Evolutionary conservation across 2,113 vertebrate genomes (phyloP).

Genomic region (Xiphophorus couchianus): DNA sequence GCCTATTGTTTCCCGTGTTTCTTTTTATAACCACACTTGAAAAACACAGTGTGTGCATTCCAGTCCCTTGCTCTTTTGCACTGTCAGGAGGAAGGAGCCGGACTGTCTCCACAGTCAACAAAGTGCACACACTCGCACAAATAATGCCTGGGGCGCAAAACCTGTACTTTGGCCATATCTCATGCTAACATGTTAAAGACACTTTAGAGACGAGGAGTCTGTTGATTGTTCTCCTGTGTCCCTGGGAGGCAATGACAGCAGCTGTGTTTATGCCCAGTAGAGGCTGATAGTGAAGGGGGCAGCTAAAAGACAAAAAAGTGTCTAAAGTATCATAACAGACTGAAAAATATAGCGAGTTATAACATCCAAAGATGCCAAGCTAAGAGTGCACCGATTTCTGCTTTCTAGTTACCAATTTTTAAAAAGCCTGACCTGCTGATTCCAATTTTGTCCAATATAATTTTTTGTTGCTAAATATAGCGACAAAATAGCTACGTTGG

Average conservation of each 20-base stretch:
- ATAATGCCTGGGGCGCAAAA: slow-evolving; percentile 7
- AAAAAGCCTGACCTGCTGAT: no score
- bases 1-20: slow-evolving; percentile 59
- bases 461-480: no score
- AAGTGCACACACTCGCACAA: slow-evolving; percentile 20
- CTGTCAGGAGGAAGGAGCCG: slow-evolving; percentile 68
- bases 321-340: slow-evolving; percentile 1
- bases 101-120: slow-evolving; percentile 51
- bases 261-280: neutral
- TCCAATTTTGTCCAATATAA: no score
- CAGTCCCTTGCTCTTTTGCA: slow-evolving; percentile 52
- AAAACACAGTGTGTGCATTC: slow-evolving; percentile 51
- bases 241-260: slow-evolving; percentile 2
- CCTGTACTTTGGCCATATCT: slow-evolving; percentile 12
- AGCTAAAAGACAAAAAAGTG: neutral
- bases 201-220: slow-evolving; percentile 1
- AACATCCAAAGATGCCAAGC: no score
- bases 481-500: no score
- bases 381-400: no score
- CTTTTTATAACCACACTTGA: slow-evolving; percentile 63
- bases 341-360: slow-evolving; percentile 4
- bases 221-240: slow-evolving; percentile 18
- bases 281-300: slow-evolving; percentile 2
- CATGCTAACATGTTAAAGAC: slow-evolving; percentile 36
- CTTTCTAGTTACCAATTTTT: no score